Conservation (phyloP, 2,888 invertebrate species). For the Bembecia ichneumoniformis region DNA sequence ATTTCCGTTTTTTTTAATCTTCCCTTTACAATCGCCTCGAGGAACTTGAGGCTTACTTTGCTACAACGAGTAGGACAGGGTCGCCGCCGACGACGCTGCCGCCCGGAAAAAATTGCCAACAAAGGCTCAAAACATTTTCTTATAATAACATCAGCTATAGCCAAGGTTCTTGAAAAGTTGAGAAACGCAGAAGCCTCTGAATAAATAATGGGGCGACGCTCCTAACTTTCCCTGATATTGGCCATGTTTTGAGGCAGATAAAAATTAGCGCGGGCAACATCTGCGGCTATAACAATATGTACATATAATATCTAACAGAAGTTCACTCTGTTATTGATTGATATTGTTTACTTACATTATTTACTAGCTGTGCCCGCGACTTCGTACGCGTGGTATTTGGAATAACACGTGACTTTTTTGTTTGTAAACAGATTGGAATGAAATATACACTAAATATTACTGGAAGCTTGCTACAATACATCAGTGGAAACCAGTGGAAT, state of each 20-base stretch:
- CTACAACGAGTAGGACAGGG: slow-evolving; percentile 12
- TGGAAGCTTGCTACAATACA: no score
- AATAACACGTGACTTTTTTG: no score
- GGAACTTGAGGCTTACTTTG: slow-evolving; percentile 20
- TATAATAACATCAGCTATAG: slow-evolving; percentile 25
- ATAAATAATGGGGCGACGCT: slow-evolving; percentile 47
- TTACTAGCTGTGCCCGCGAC: no score
- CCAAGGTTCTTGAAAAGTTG: slow-evolving; percentile 31
- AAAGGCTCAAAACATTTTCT: slow-evolving; percentile 24
- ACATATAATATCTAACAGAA: no score
- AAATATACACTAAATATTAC: no score
- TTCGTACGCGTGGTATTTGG: no score
- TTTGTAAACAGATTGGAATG: no score
- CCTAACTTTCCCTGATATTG: slow-evolving; percentile 57
- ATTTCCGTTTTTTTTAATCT: neutral
- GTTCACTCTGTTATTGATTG: no score
- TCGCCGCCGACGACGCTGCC: slow-evolving; percentile 7
- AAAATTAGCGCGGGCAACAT: slow-evolving; percentile 42
- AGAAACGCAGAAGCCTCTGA: slow-evolving; percentile 46
- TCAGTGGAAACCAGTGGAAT: no score
- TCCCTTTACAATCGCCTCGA: slow-evolving; percentile 6
- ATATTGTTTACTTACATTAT: no score
- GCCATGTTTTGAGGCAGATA: slow-evolving; percentile 44
- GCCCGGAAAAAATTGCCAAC: slow-evolving; percentile 25
- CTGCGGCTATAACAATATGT: slow-evolving; percentile 18